Percentiles rank a stretch among this genome's conserved stretches.
Conservation (phyloP, 2,888 invertebrate genomes). For the Lumbricus terrestris region DNA sequence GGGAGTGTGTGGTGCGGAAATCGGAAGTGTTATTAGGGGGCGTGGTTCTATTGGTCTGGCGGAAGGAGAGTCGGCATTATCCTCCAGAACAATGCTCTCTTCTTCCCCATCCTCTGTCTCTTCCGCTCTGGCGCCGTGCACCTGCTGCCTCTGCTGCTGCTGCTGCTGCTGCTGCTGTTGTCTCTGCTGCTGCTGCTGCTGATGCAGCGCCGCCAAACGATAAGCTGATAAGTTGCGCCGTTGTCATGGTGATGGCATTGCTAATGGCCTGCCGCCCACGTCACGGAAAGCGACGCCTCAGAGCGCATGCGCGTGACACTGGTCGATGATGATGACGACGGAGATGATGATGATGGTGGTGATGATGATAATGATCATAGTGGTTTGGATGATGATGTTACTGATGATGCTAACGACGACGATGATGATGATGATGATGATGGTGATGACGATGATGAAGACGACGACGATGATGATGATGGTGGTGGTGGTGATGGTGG, state of each 20-base stretch:
- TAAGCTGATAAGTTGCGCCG: conserved; percentile 3
- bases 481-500: too few species aligned
- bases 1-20: too few species aligned
- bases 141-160: not conserved
- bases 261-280: conserved; percentile 3
- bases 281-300: not conserved
- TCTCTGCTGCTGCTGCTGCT: too few species aligned
- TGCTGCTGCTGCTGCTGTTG: not conserved
- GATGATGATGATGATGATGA: not conserved
- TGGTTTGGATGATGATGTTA: not conserved
- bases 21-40: too few species aligned
- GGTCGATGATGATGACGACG: not conserved
- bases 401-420: not conserved
- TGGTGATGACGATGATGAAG: not conserved
- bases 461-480: too few species aligned
- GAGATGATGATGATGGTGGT: not conserved
- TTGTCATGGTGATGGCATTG: not conserved
- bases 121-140: not conserved
- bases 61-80: too few species aligned
- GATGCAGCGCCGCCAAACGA: not conserved
- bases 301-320: not conserved
- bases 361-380: not conserved
- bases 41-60: too few species aligned
- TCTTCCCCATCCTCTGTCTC: not conserved
- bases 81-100: too few species aligned